Conservation (phyloP, 2,113 vertebrate species). For the Crotalus helleri region DNA sequence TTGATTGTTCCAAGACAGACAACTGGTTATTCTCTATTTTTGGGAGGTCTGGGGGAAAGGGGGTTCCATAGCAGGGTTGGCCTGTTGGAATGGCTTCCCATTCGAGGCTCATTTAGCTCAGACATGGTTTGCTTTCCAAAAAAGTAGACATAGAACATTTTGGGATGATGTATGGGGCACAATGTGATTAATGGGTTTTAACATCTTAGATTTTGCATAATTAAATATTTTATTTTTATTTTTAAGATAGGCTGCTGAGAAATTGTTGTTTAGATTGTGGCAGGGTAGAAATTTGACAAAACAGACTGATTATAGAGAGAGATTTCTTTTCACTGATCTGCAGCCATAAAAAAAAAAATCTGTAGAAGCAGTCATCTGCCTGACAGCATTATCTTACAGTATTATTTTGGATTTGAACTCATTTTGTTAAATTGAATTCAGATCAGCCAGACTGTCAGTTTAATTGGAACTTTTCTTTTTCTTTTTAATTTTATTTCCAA, state of each 20-base stretch:
- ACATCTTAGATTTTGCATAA: neutral
- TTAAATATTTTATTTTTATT: neutral
- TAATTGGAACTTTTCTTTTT: conserved; percentile 5
- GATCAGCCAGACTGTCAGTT: neutral
- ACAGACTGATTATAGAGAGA: neutral
- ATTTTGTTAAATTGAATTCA: neutral
- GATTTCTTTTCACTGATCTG: neutral
- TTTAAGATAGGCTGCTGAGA: neutral
- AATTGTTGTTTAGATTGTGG: neutral
- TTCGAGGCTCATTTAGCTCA: neutral
- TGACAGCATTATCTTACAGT: neutral
- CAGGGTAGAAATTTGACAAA: neutral
- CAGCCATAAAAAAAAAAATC: neutral
- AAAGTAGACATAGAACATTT: neutral
- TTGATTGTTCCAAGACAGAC: neutral
- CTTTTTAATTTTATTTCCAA: neutral
- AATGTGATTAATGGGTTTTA: neutral
- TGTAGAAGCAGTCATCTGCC: neutral
- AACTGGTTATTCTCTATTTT: neutral
- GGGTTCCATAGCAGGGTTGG: neutral
- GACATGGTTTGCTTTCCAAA: neutral
- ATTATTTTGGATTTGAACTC: neutral
- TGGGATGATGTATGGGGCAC: neutral
- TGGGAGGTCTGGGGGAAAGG: neutral
- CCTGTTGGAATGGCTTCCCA: neutral